Conservation (phyloP, 2,113 vertebrate genomes). For the Ptyas mucosa region DNA sequence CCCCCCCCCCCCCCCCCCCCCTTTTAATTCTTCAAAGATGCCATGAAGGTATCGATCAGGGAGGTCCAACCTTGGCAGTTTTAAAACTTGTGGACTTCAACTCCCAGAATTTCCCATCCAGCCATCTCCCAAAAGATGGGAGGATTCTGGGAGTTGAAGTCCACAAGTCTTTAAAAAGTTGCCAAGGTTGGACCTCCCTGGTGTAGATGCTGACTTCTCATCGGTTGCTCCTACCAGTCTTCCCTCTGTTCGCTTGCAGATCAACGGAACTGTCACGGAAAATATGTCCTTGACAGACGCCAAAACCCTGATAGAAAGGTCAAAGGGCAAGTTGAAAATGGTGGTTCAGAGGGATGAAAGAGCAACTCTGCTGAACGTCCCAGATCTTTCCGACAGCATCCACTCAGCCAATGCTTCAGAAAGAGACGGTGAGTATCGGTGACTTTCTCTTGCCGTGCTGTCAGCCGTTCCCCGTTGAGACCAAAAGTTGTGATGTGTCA, state of each 20-base stretch:
- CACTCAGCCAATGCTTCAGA: constrained; percentile 96
- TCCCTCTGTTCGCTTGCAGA: constrained; percentile 72
- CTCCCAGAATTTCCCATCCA: neutral
- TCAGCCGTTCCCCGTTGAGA: neutral
- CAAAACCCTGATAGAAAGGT: constrained; percentile 98
- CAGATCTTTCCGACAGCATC: constrained; percentile 96
- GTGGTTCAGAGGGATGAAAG: constrained; percentile 96
- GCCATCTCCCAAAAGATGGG: neutral
- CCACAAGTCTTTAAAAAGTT: neutral
- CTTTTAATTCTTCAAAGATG: neutral
- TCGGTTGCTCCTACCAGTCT: constrained; percentile 13
- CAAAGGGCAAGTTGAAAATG: constrained; percentile 99
- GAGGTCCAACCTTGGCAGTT: neutral
- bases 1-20: no score
- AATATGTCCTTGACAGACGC: constrained; percentile 98
- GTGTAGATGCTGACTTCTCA: neutral
- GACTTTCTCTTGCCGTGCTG: neutral
- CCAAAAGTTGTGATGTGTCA: neutral
- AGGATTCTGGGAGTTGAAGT: neutral
- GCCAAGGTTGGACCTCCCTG: neutral
- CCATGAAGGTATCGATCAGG: neutral
- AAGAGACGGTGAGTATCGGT: constrained; percentile 84
- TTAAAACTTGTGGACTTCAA: neutral
- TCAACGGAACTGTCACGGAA: constrained; percentile 98
- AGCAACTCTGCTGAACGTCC: constrained; percentile 92